Percentiles rank a stretch among this genome's conserved stretches.
Evolutionary conservation across 2,113 vertebrate species (phyloP).

Genomic region (Laticauda laticaudata): DNA sequence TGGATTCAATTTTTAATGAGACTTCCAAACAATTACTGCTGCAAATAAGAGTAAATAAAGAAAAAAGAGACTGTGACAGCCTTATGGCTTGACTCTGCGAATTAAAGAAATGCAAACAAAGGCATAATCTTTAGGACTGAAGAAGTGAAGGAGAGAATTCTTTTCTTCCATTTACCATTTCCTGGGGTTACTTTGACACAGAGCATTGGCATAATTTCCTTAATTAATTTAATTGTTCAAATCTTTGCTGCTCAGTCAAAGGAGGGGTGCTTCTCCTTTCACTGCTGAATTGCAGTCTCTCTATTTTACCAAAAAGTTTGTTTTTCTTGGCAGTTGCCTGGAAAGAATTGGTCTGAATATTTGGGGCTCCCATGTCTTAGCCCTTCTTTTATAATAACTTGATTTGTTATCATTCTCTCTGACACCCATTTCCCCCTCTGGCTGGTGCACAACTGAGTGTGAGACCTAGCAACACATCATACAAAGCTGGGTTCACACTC

Average conservation of each 20-base stretch:
- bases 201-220: conserved; percentile 44
- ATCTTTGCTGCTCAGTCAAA: conserved; percentile 29
- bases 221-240: conserved; percentile 59
- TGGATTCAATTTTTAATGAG: conserved; percentile 26
- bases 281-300: neutral
- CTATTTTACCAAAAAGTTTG: neutral
- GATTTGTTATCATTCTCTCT: neutral
- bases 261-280: neutral
- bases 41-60: conserved; percentile 16
- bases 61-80: neutral
- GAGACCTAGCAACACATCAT: neutral
- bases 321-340: conserved; percentile 18
- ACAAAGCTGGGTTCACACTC: neutral
- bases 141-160: conserved; percentile 23
- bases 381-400: neutral
- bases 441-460: neutral
- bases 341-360: neutral
- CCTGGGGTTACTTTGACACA: conserved; percentile 28
- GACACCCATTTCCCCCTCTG: neutral
- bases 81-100: neutral
- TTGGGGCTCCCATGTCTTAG: neutral
- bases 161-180: conserved; percentile 51
- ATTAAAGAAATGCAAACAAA: conserved; percentile 42
- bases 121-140: neutral
- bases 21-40: conserved; percentile 30